Evolutionary conservation across 2,797 vertebrate species (phyloP).

Genomic region (Crotalus adamanteus): DNA sequence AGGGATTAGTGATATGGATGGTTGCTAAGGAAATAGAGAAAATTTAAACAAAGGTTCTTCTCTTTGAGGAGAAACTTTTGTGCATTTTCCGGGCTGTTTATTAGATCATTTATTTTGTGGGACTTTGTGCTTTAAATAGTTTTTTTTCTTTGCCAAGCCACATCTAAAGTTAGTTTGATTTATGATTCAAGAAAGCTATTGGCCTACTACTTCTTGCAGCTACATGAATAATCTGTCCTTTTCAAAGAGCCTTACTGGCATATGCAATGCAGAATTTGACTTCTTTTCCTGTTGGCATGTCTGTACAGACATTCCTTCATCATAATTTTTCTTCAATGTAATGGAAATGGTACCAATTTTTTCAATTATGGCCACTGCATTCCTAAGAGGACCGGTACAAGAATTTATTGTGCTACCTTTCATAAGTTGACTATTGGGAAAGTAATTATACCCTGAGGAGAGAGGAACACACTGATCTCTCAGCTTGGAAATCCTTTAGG

Average conservation of each 20-base stretch:
- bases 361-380: background rate
- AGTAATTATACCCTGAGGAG: background rate
- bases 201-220: conserved; percentile 22
- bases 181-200: conserved; percentile 38
- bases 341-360: conserved; percentile 13
- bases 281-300: conserved; percentile 1
- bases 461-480: background rate
- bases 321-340: conserved; percentile 17
- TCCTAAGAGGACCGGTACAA: conserved; percentile 3
- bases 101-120: conserved; percentile 39
- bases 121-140: background rate
- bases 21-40: background rate
- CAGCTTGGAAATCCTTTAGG: background rate
- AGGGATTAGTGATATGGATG: background rate
- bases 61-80: conserved; percentile 16
- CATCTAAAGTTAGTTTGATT: conserved; percentile 41
- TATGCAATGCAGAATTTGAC: background rate
- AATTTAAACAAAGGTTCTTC: conserved; percentile 31
- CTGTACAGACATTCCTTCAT: conserved; percentile 22
- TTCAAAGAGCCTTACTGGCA: conserved; percentile 37
- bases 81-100: background rate
- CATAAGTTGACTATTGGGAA: background rate
- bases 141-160: conserved; percentile 15
- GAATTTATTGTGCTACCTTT: conserved; percentile 1
- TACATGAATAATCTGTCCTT: conserved; percentile 35